Evolutionary conservation across 2,888 invertebrate genomes (phyloP).

Genomic region (Lycocerus yunnanus): DNA sequence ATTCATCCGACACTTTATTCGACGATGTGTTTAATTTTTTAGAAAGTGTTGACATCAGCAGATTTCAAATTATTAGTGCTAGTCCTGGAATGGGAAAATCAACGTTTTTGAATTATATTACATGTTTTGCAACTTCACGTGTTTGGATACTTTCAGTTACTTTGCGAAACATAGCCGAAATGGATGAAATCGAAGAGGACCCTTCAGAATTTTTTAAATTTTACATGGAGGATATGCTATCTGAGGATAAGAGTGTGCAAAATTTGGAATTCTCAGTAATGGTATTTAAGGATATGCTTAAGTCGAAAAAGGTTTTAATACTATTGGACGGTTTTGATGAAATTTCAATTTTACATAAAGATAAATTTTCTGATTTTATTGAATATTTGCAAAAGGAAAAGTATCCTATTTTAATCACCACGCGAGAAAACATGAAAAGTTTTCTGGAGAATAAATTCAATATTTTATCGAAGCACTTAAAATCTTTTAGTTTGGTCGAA

Average conservation of each 20-base stretch:
- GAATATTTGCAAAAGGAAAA: neutral
- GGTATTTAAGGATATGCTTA: conserved; percentile 1
- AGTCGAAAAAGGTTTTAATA: neutral
- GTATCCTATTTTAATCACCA: neutral
- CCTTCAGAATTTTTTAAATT: neutral
- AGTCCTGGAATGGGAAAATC: conserved; percentile 11
- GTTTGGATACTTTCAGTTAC: conserved; percentile 2
- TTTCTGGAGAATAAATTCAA: neutral
- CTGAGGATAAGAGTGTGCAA: neutral
- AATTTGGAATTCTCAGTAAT: neutral
- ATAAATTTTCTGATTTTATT: neutral
- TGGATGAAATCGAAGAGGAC: neutral
- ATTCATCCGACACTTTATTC: neutral
- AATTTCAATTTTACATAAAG: neutral
- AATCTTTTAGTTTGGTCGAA: neutral
- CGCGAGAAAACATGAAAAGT: neutral
- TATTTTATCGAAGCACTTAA: neutral
- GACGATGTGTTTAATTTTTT: neutral
- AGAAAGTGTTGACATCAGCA: neutral
- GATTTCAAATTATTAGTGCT: neutral
- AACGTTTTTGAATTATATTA: neutral
- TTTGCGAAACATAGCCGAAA: neutral
- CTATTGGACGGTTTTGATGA: conserved; percentile 12
- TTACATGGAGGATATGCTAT: neutral
- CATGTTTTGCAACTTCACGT: neutral